Percentiles rank a stretch among this genome's conserved stretches.
These are phyloP conservation scores for Amphiura filiformis DNA, from an alignment of 35 echinoderm and acorn worm species.

Conservation along the genomic window DNA sequence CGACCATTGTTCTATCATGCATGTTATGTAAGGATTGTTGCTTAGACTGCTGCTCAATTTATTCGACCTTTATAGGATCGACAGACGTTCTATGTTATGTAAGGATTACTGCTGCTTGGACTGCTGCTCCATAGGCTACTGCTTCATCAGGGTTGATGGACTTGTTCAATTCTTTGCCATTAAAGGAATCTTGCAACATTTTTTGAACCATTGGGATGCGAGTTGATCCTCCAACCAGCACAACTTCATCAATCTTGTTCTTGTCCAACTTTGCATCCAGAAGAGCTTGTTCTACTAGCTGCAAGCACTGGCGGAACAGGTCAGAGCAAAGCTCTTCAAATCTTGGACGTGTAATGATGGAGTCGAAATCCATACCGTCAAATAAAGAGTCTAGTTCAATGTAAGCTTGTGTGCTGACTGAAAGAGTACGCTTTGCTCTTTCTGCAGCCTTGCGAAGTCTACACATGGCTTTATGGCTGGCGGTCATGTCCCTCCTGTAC, in stretches of 20 bases:
- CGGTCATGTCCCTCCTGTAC: conserved; percentile 55
- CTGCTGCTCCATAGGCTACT: conserved; percentile 89
- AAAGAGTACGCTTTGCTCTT: conserved; percentile 75
- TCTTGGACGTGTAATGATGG: conserved; percentile 67
- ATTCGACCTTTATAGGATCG: conserved; percentile 79
- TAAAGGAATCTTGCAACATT: conserved; percentile 75
- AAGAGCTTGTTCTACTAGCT: conserved; percentile 89
- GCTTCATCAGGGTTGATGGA: no score
- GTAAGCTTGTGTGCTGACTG: conserved; percentile 65
- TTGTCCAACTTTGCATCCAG: no score
- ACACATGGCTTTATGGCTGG: conserved; percentile 47
- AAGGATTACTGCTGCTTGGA: conserved; percentile 81
- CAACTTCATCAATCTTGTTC: no score
- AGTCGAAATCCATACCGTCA: conserved; percentile 93
- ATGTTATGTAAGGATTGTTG: conserved; percentile 75
- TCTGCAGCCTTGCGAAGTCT: conserved; percentile 79
- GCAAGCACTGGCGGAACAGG: conserved; percentile 72
- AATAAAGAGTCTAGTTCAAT: conserved; percentile 91
- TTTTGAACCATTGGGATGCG: conserved; percentile 94
- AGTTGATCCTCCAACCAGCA: no score
- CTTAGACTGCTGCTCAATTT: conserved; percentile 82
- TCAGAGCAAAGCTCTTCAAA: conserved; percentile 96
- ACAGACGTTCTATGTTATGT: conserved; percentile 75
- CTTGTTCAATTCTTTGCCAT: conserved; percentile 83
- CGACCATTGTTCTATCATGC: conserved; percentile 58